Percentiles rank a stretch among this genome's conserved stretches.
phyloP scores from a whole-genome alignment of 2,888 invertebrate genomes.

The Tinea semifulvella region DNA sequence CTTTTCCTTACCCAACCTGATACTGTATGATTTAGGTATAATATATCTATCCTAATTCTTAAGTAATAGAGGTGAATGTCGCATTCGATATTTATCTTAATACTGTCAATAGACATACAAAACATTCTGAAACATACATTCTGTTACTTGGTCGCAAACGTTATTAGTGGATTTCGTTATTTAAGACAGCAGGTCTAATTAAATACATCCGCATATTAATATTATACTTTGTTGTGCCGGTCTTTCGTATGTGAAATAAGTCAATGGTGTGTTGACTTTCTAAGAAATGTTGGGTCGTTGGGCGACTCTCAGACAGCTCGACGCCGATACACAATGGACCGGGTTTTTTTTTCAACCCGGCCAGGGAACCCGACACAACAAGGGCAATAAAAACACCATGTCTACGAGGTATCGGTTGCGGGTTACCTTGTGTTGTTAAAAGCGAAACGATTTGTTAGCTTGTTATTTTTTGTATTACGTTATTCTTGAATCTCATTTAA shows the following conservation, averaged over 20 bases:
- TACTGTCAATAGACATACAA: too few species aligned
- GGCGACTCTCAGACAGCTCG: conserved; percentile 49
- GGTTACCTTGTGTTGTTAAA: conserved; percentile 2
- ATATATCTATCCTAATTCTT: too few species aligned
- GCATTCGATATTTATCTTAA: too few species aligned
- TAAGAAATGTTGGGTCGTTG: conserved; percentile 14
- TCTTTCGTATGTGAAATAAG: too few species aligned
- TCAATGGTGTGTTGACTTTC: conserved; percentile 13
- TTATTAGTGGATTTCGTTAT: too few species aligned
- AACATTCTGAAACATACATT: conserved; percentile 6
- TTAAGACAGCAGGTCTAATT: too few species aligned
- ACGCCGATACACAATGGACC: conserved; percentile 53
- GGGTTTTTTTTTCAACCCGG: conserved; percentile 31
- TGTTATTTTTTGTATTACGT: neutral
- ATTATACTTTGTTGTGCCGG: conserved; percentile 13
- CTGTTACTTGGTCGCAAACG: too few species aligned
- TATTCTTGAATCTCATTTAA: neutral
- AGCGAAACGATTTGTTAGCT: conserved; percentile 1
- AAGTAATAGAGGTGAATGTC: too few species aligned
- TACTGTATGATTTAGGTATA: too few species aligned
- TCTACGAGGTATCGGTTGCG: conserved; percentile 10
- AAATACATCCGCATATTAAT: too few species aligned
- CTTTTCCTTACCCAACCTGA: too few species aligned
- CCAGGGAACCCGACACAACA: conserved; percentile 9
- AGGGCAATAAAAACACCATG: conserved; percentile 7